Evolutionary conservation across 2,113 vertebrate genomes (phyloP), one percentile per base, ranked within the genome.

Genomic region (Bubo bubo): DNA sequence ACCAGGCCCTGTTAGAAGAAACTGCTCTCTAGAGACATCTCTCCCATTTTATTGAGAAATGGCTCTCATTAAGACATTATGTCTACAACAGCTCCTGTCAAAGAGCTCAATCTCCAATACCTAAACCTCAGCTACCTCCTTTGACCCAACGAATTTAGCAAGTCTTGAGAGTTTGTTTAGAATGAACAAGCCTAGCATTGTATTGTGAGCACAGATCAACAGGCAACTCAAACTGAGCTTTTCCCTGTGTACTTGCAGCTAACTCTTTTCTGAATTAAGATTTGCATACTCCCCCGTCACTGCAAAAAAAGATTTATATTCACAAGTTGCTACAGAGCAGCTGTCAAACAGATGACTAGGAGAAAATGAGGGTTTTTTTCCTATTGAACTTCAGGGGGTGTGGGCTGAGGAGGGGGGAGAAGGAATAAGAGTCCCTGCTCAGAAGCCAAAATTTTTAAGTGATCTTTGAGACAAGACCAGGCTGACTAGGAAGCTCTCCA

Each of bases 271-370:
- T 95, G 92, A 97, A 97, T 97, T 94, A 95, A 86, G 92, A 95
- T 96, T 89, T 96, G 83, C 96, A 97, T 94, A 97, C 95, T 92
- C 95, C 94, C 94, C 97, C 94, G 3, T 84, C 81, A 58, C 73
- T 72, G 89, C 92, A 96, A 96, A 97, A 96, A 97, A 96, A 96
- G 93, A 95, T 79, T 84, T 79, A 93, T 93, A 95, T 97, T 97
- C 95, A 91, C 96, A 97, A 96, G 94, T 94, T 95, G 91, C 81
- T 96, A 71, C 83, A 79, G 77, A 95, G 95, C 95, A 97, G 95
- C 94, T 96, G 94, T 96, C 94, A 95, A 92, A 86, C 88, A 96
- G 96, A 95, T 95, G 79, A 96, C 95, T 93, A 90, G 67, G 68
- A 95, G 73, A 95, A 92, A 94, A 95, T 20, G 32, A 81, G 47